phyloP scores from a whole-genome alignment of 1,140 invertebrate genomes.

The Drosophila lacertosa region DNA sequence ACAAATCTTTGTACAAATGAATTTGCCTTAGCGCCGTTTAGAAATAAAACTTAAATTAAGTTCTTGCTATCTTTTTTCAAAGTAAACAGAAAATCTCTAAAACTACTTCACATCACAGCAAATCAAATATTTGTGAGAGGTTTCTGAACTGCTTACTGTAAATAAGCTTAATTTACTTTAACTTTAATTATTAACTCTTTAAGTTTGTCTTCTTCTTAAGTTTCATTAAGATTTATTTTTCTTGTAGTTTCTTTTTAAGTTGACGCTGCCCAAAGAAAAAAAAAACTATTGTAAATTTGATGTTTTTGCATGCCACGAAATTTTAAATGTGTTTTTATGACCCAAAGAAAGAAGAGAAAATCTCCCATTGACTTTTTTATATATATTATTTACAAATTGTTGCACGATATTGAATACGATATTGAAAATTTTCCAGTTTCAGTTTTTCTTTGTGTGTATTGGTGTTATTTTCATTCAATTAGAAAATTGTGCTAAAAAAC shows the following conservation, averaged over 20 bases:
- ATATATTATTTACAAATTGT: conserved; percentile 29
- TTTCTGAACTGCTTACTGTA: conserved; percentile 71
- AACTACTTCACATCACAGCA: conserved; percentile 77
- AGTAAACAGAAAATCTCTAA: conserved; percentile 62
- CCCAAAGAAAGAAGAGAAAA: conserved; percentile 8
- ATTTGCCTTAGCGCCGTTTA: conserved; percentile 46
- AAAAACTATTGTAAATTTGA: conserved; percentile 42
- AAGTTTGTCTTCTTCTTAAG: conserved; percentile 1
- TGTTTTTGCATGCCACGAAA: conserved; percentile 45
- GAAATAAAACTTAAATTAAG: neutral
- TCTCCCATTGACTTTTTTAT: neutral
- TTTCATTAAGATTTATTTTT: neutral
- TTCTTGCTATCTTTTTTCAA: conserved; percentile 18
- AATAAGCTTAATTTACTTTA: conserved; percentile 50
- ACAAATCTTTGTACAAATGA: conserved; percentile 52
- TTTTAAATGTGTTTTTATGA: conserved; percentile 14
- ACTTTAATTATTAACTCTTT: conserved; percentile 2
- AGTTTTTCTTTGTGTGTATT: conserved; percentile 33
- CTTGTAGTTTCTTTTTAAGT: conserved; percentile 4
- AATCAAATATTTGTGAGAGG: conserved; percentile 72
- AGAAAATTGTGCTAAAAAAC: conserved; percentile 4
- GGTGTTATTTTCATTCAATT: conserved; percentile 17
- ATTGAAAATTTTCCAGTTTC: conserved; percentile 20
- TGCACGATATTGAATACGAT: conserved; percentile 35
- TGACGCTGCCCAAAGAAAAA: conserved; percentile 21